phyloP scores from a whole-genome alignment of 2,797 vertebrate genomes.

The Gallinago nigripennis region DNA sequence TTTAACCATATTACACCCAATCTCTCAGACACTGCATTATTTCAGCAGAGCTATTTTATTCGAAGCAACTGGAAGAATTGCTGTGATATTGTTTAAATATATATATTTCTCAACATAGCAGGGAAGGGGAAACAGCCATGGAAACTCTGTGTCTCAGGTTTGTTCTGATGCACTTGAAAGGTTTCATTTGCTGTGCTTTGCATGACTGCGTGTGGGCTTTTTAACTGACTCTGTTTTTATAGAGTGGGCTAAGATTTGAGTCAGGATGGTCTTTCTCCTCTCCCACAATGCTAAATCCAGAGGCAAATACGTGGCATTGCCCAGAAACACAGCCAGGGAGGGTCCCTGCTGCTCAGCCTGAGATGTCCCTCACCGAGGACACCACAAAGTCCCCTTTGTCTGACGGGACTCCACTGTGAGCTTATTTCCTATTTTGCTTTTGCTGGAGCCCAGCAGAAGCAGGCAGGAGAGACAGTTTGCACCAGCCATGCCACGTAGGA shows the following conservation, averaged over 20 bases:
- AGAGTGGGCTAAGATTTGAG: neutral
- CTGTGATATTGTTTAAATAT: conserved; percentile 52
- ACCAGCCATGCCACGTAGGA: neutral
- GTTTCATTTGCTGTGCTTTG: neutral
- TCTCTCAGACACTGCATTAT: conserved; percentile 76
- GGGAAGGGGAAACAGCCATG: neutral
- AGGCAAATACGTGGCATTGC: neutral
- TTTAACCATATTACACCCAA: conserved; percentile 80
- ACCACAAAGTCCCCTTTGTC: neutral
- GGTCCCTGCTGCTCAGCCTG: neutral
- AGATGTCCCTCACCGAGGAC: neutral
- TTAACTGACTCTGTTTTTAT: neutral
- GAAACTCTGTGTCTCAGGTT: neutral
- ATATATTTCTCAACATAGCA: conserved; percentile 5
- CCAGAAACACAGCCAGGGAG: neutral
- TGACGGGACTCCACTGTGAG: neutral
- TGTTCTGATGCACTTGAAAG: neutral
- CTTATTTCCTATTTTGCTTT: neutral
- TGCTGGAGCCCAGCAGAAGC: neutral
- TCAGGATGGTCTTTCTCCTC: neutral
- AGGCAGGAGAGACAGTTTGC: neutral
- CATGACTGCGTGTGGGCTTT: neutral
- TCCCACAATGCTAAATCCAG: neutral
- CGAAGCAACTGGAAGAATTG: conserved; percentile 44
- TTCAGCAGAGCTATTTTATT: conserved; percentile 76